phyloP scores from a whole-genome alignment of 2,113 vertebrate genomes.

The Rhodinocichla rosea region DNA sequence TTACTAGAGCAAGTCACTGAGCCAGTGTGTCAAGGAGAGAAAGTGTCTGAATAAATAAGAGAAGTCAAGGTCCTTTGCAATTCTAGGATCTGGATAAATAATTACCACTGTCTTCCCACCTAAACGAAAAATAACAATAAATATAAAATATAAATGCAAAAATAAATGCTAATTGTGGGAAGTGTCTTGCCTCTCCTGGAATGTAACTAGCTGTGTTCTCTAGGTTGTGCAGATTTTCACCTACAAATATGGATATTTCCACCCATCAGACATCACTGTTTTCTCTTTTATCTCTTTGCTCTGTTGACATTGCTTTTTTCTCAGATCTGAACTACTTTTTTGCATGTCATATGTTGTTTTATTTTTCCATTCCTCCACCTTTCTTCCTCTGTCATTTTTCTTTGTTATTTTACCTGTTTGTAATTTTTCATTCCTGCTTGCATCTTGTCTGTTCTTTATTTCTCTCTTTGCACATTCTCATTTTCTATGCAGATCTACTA shows the following conservation, averaged over 20 bases:
- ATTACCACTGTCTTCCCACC: background rate
- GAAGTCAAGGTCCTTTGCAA: background rate
- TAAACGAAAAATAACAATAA: background rate
- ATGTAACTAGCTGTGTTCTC: background rate
- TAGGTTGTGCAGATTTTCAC: background rate
- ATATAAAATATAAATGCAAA: background rate
- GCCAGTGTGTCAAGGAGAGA: background rate
- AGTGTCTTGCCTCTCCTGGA: background rate
- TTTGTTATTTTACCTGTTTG: slow-evolving; percentile 8
- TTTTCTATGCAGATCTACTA: background rate
- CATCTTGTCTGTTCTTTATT: background rate
- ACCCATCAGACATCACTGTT: background rate
- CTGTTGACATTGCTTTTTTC: slow-evolving; percentile 38
- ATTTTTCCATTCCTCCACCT: background rate
- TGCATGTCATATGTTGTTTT: background rate
- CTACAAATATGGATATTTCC: background rate
- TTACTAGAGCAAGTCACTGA: background rate
- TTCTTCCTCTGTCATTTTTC: slow-evolving; percentile 21
- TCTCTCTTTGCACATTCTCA: background rate
- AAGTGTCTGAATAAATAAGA: background rate
- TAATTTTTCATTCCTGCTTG: slow-evolving; percentile 27
- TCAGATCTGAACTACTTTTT: slow-evolving; percentile 21
- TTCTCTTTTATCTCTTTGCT: slow-evolving; percentile 40
- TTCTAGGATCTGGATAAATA: background rate
- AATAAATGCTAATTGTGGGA: background rate